Evolutionary conservation across 2,797 vertebrate species (phyloP), one percentile per base, ranked within the genome.

Genomic region (Danio albolineatus): DNA sequence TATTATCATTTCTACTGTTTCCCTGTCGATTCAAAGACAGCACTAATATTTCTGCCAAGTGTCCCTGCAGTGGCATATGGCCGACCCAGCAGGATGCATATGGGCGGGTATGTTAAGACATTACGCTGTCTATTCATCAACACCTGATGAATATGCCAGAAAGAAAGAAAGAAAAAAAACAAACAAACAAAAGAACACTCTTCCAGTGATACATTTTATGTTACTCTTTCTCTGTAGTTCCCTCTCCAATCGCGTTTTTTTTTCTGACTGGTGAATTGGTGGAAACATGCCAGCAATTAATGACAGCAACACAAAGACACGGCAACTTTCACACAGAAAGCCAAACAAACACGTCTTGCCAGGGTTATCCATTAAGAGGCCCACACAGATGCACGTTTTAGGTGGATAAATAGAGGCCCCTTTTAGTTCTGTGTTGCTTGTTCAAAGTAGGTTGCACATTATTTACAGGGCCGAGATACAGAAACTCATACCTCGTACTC

Each of bases 1-100:
- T 83, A 71, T 88, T 84, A 81, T 86, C 85, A 87, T 85, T 86
- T 83, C 54, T 74, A 44, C 46, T 73, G 64, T 85, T 87, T 87
- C 79, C 85, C 79, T 79, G 84, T 80, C 51, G 62, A 79, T 82
- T 88, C 77, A 82, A 81, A 86, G 67, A 65, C 86, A 77, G 69
- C 77, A 4, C 73, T 79, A 82, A 83, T 85, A 85, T 86, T 84
- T 89, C 84, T 72, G 65, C 75, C 59, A 65, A 79, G 71, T 54
- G 65, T 75, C 80, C 83, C 84, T 73, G 78, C 69, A 28, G 67
- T 78, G 60, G 67, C 57, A 19, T 71, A 80, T 80, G 71, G 65
- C 69, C 83, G 73, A 82, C 56, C 36, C 56, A 49, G 65, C 65
- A 78, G 76, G 53, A 69, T 78, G 41, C 43, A 48, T 57, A 69